phyloP scores from a whole-genome alignment of 1,140 invertebrate genomes.

The Temnothorax nylanderi region DNA sequence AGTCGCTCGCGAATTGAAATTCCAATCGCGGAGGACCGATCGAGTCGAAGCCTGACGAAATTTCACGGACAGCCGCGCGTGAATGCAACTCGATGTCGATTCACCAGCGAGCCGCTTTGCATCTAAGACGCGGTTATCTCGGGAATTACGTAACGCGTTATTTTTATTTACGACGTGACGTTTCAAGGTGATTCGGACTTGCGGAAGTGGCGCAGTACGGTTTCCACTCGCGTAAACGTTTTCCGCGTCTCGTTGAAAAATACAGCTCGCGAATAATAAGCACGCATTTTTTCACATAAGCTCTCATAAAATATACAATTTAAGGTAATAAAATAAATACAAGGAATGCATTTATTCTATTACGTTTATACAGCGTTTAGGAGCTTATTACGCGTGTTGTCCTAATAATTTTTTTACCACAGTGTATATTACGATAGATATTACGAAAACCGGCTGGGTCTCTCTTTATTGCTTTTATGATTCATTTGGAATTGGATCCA shows the following conservation, averaged over 20 bases:
- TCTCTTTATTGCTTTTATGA: neutral
- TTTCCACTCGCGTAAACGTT: neutral
- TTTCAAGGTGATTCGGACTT: constrained; percentile 32
- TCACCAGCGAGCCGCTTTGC: neutral
- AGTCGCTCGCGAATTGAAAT: constrained; percentile 8
- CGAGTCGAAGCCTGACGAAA: neutral
- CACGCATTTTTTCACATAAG: neutral
- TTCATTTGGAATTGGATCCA: constrained; percentile 12
- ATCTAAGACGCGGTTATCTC: constrained; percentile 16
- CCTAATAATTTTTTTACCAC: neutral
- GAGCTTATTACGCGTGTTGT: too few relatives aligned
- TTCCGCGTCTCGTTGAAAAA: neutral
- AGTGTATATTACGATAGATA: too few relatives aligned
- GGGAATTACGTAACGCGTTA: constrained; percentile 5
- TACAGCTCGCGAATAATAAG: neutral
- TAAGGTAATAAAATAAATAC: neutral
- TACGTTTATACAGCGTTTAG: neutral
- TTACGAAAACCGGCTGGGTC: constrained; percentile 4
- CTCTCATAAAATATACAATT: neutral
- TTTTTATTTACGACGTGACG: constrained; percentile 33
- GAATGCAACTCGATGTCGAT: neutral
- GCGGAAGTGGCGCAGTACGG: neutral
- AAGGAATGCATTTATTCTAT: neutral
- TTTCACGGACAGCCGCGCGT: neutral
- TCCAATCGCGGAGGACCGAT: neutral